phyloP scores from a whole-genome alignment of 1,140 invertebrate species.

The Trichonephila clavata region DNA sequence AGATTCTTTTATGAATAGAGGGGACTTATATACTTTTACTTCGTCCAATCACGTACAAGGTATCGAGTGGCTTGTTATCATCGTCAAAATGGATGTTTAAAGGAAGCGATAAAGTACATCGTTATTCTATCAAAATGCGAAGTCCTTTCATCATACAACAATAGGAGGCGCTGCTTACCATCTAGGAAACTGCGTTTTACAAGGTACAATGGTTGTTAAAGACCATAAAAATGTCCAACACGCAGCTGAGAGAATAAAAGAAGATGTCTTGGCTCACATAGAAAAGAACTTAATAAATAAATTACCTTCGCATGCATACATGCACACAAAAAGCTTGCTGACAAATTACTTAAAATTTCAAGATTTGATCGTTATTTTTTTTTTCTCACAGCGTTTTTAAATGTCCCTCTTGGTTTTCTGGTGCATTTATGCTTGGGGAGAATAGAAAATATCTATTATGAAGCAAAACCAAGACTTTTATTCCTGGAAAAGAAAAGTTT shows the following conservation, averaged over 20 bases:
- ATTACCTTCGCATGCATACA: constrained; percentile 20
- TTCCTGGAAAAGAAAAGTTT: background rate
- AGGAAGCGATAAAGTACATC: constrained; percentile 11
- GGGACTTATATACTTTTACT: background rate
- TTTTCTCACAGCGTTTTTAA: background rate
- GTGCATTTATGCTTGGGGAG: background rate
- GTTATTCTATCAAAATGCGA: constrained; percentile 32
- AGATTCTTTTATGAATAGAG: constrained; percentile 29
- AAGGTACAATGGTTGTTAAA: constrained; percentile 26
- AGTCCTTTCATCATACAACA: constrained; percentile 13
- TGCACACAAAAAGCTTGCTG: background rate
- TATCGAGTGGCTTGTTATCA: constrained; percentile 27
- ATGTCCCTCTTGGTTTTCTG: background rate
- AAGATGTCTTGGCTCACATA: background rate
- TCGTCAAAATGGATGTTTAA: constrained; percentile 23
- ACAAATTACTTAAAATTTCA: constrained; percentile 39
- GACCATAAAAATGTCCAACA: constrained; percentile 25
- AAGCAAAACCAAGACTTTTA: background rate
- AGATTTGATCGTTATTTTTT: constrained; percentile 24
- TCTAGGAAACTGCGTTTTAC: constrained; percentile 8
- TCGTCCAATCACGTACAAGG: constrained; percentile 5
- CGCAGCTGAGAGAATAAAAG: background rate
- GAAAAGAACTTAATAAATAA: constrained; percentile 37
- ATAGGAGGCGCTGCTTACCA: constrained; percentile 28
- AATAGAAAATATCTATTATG: background rate